Evolutionary conservation across 2,888 invertebrate genomes (phyloP).

Genomic region (Marasmarcha lunaedactyla): DNA sequence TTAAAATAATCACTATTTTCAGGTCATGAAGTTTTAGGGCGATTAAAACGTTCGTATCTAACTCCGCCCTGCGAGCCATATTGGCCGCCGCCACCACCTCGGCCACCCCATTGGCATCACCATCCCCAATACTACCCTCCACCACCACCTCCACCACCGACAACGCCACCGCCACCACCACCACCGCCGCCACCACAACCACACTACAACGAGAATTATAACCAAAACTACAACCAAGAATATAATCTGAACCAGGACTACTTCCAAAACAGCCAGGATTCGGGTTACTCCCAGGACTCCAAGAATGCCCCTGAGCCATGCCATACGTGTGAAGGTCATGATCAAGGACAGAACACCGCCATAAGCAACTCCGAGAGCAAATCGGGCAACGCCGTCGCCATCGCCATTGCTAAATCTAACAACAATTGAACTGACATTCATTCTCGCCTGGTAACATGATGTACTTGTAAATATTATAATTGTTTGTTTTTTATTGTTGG

Average conservation of each 20-base stretch:
- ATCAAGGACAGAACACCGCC: constrained; percentile 17
- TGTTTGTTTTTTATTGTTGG: no score
- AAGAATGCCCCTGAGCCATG: no score
- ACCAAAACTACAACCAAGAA: neutral
- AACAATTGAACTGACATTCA: neutral
- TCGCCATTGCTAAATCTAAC: constrained; percentile 30
- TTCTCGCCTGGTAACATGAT: no score
- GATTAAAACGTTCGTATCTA: constrained; percentile 28
- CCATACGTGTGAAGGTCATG: constrained; percentile 20
- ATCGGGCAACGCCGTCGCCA: constrained; percentile 32
- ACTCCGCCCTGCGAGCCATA: constrained; percentile 21
- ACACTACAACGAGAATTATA: neutral
- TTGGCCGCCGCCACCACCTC: constrained; percentile 12
- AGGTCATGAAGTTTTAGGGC: neutral
- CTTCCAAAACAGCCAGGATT: no score
- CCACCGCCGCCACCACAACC: neutral
- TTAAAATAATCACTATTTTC: no score
- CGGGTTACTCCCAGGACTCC: no score
- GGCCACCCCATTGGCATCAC: constrained; percentile 7
- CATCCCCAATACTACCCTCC: constrained; percentile 14
- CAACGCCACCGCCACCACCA: constrained; percentile 1
- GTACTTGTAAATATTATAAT: no score
- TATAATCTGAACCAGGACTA: neutral
- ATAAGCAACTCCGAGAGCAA: constrained; percentile 35
- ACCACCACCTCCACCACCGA: constrained; percentile 11